Evolutionary conservation across 2,888 invertebrate genomes (phyloP), one percentile per base, ranked within the genome.

Genomic region (Megaustenia siamemsis): DNA sequence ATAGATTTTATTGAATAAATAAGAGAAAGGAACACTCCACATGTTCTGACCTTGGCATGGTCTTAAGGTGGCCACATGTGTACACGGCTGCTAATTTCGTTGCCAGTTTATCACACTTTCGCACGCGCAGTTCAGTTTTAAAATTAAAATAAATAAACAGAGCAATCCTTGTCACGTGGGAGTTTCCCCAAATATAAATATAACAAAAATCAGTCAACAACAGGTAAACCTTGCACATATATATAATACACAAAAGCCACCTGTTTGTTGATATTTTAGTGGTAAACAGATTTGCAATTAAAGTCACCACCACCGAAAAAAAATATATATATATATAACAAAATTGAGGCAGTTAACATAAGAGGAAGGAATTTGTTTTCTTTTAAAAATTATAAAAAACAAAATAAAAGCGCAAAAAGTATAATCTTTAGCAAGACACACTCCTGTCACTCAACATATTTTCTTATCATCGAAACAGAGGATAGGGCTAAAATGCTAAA

Each of bases 1-100:
- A 81, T 49, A 35, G 35, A 53, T 81, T 81, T 81, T 69, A 69
- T 81, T 81, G 32, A 69, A 69, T 81, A 81, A 81, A 69, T 69
- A 71, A 56, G 49, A 81, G 15, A 49, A 32, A 81, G 53, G 38
- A 81, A 69, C 69, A 69, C 69, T 81, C 53, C 81, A 81, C 56
- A 71, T 69, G 71, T n/a, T 53, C 56, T 53, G 38, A 28, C 66
- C 66, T 24, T 28, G 45, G 18, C 5, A 60, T 38, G 10, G 43
- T 4, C 40, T 66, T 43, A 18, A 40, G 32, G 28, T 10, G 24
- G 38, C 38, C 1, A 45, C 68, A 45, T 66, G 68, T 66, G 45
- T 32, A 68, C 78, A 78, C 60, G 66, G 38, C 43, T 43, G 40
- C 45, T n/a, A 49, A 45, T 24, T 24, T 66, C 1, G n/a, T 24